Evolutionary conservation across 2,888 invertebrate genomes (phyloP).

Genomic region (Pseudococcus longispinus): DNA sequence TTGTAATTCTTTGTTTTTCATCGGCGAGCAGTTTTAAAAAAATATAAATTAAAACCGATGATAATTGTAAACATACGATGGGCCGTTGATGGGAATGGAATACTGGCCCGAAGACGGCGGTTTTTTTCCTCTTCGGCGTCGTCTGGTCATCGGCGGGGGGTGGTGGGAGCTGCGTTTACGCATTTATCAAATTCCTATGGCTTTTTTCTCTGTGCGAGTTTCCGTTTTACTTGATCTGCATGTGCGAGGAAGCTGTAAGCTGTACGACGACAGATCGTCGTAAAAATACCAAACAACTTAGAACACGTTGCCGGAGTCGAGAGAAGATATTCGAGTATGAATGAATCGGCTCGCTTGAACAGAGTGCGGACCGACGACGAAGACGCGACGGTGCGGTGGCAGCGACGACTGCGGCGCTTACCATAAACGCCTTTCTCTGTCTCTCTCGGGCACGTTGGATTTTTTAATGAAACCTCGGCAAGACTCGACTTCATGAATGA

Average conservation of each 20-base stretch:
- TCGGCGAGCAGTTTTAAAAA: not conserved
- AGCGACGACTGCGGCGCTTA: not conserved
- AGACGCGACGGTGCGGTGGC: not conserved
- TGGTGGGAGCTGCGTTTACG: not conserved
- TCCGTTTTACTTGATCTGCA: not conserved
- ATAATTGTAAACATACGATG: slow-evolving; percentile 23
- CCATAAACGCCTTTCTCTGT: slow-evolving; percentile 1
- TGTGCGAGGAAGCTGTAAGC: not conserved
- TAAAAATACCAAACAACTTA: slow-evolving; percentile 27
- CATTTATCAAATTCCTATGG: not conserved
- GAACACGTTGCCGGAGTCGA: not conserved
- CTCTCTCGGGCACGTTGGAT: slow-evolving; percentile 5
- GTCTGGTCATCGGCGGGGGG: not conserved
- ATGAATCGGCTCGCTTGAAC: slow-evolving; percentile 18
- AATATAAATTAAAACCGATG: slow-evolving; percentile 35
- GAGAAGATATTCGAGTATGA: not conserved
- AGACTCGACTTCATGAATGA: slow-evolving; percentile 30
- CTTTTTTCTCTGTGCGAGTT: slow-evolving; percentile 1
- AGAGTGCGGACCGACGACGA: not conserved
- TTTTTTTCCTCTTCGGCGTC: not conserved
- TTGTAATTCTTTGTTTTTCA: slow-evolving; percentile 11
- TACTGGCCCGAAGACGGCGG: too few species aligned
- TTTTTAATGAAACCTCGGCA: slow-evolving; percentile 26
- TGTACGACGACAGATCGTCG: not conserved
- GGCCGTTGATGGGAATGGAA: not conserved